These are phyloP conservation scores for Otus sunia DNA, from an alignment of 2,113 vertebrate species.

Conservation along the genomic window DNA sequence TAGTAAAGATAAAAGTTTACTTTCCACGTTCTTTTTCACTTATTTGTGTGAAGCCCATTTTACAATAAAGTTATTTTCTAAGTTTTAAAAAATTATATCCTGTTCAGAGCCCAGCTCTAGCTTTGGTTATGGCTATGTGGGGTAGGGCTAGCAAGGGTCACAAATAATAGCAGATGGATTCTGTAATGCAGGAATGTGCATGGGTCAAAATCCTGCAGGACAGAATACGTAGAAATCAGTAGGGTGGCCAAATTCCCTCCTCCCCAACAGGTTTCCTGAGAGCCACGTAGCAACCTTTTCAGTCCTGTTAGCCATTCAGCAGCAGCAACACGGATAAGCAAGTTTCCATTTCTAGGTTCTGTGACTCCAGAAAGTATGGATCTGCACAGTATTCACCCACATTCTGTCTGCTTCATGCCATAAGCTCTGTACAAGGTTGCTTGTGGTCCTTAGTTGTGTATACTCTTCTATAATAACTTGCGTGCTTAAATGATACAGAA, in stretches of 20 bases:
- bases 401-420: neutral
- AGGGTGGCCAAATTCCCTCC: neutral
- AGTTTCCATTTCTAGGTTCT: neutral
- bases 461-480: neutral
- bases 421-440: neutral
- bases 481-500: neutral
- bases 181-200: neutral
- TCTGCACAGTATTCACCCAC: neutral
- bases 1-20: constrained; percentile 45
- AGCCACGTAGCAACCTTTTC: neutral
- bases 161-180: neutral
- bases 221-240: neutral
- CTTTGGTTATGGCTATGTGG: neutral
- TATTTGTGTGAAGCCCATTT: constrained; percentile 20
- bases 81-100: neutral
- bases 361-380: neutral
- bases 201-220: neutral
- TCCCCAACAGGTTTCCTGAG: neutral
- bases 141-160: neutral
- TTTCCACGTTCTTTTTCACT: constrained; percentile 33
- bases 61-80: neutral
- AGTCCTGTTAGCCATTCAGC: neutral
- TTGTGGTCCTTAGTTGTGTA: neutral
- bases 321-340: neutral
- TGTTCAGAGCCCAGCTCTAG: neutral